These are phyloP conservation scores for Trogon melanurus DNA, from an alignment of 2,113 vertebrate genomes.

Conservation along the genomic window DNA sequence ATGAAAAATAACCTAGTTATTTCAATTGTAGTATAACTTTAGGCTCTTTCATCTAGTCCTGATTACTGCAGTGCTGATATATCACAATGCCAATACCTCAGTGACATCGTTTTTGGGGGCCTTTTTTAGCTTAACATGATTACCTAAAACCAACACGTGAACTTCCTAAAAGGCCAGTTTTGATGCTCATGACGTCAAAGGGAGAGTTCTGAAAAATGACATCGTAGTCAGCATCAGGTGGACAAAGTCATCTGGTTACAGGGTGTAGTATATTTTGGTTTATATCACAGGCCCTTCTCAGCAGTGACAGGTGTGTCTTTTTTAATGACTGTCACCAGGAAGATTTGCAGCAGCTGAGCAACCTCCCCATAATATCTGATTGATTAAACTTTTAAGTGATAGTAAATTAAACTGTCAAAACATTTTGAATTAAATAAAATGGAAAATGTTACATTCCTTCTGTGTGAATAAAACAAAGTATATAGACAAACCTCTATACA, in stretches of 20 bases:
- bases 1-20: not conserved
- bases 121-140: not conserved
- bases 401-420: slow-evolving; percentile 11
- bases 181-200: not conserved
- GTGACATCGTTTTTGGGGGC: not conserved
- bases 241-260: not conserved
- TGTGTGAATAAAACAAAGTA: not conserved
- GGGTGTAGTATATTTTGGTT: not conserved
- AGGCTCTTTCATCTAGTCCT: not conserved
- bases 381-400: slow-evolving; percentile 1
- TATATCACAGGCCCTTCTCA: not conserved
- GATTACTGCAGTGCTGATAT: not conserved
- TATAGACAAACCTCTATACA: not conserved
- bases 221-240: not conserved
- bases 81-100: not conserved
- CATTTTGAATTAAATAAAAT: not conserved
- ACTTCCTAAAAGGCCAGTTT: not conserved
- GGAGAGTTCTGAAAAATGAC: not conserved
- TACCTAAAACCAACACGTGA: not conserved
- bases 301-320: not conserved
- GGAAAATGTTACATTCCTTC: not conserved
- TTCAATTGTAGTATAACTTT: not conserved
- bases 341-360: not conserved
- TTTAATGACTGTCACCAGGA: not conserved
- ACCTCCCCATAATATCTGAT: not conserved